A percentile compares a stretch with the other conserved stretches of the same genome.
Evolutionary conservation across 2,797 vertebrate species (phyloP).

Genomic region (Remorina albescens): DNA sequence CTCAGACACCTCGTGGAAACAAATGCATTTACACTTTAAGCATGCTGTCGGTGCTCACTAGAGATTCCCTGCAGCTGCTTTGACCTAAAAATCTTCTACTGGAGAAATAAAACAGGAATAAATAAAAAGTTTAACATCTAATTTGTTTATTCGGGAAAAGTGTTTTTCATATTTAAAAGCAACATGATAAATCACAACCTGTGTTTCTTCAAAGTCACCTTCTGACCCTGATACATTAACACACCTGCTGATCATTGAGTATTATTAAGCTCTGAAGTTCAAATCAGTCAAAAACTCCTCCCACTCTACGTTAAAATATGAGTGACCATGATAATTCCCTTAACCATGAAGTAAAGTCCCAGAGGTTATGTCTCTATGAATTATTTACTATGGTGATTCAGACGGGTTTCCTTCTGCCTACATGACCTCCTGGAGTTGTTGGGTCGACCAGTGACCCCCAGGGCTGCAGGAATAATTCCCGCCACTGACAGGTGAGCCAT

Average conservation of each 20-base stretch:
- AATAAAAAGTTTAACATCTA: not conserved
- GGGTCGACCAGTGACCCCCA: not conserved
- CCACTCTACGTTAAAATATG: conserved; percentile 9
- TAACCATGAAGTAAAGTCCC: not conserved
- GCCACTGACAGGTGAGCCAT: conserved; percentile 28
- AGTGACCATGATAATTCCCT: not conserved
- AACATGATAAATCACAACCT: not conserved
- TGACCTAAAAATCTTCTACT: not conserved
- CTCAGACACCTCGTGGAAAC: conserved; percentile 8
- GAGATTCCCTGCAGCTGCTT: conserved; percentile 22
- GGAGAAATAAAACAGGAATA: not conserved
- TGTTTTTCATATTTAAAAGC: not conserved
- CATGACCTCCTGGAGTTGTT: not conserved
- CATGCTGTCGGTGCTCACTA: not conserved
- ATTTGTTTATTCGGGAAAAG: not conserved
- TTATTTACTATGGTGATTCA: conserved; percentile 3
- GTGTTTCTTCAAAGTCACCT: too few species aligned
- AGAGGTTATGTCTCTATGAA: not conserved
- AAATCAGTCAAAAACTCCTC: conserved; percentile 7
- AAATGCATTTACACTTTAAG: not conserved
- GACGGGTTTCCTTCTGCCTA: not conserved
- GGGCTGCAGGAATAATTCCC: conserved; percentile 3
- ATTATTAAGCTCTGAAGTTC: too few species aligned
- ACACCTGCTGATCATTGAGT: not conserved
- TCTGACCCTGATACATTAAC: conserved; percentile 7